These are phyloP conservation scores for Drosophila eugracilis DNA, from an alignment of 1,140 invertebrate genomes.

Conservation along the genomic window DNA sequence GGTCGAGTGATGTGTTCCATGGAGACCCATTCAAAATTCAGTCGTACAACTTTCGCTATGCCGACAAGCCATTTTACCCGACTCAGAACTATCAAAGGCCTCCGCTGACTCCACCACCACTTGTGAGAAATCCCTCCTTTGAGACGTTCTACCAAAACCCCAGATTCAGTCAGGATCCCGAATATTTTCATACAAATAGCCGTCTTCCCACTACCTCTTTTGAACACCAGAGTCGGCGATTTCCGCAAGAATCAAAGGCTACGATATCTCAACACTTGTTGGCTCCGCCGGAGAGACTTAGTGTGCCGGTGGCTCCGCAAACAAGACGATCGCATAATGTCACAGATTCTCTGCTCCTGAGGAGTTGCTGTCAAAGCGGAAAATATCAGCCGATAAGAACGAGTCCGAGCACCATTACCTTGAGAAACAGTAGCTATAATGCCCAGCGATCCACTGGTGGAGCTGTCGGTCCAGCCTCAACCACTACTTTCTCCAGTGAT, in stretches of 20 bases:
- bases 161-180: slow-evolving; percentile 37
- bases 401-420: slow-evolving; percentile 24
- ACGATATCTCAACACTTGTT: no score
- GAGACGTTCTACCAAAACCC: slow-evolving; percentile 72
- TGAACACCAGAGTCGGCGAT: slow-evolving; percentile 43
- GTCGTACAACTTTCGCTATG: slow-evolving; percentile 79
- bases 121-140: slow-evolving; percentile 24
- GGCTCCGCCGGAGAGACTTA: background rate
- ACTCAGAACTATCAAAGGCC: slow-evolving; percentile 49
- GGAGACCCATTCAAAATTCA: slow-evolving; percentile 80
- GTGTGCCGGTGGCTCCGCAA: slow-evolving; percentile 2
- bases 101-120: background rate
- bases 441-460: background rate
- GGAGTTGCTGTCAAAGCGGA: slow-evolving; percentile 35
- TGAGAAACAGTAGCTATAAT: slow-evolving; percentile 8
- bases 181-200: background rate
- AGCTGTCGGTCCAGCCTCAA: background rate
- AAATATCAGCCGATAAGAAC: slow-evolving; percentile 24
- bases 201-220: slow-evolving; percentile 13
- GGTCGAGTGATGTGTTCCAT: slow-evolving; percentile 56
- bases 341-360: slow-evolving; percentile 39
- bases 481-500: background rate
- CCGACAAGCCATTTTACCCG: slow-evolving; percentile 58
- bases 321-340: background rate
- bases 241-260: slow-evolving; percentile 40